Conservation (phyloP, 2,797 vertebrate genomes). For the Cetoscarus ocellatus region DNA sequence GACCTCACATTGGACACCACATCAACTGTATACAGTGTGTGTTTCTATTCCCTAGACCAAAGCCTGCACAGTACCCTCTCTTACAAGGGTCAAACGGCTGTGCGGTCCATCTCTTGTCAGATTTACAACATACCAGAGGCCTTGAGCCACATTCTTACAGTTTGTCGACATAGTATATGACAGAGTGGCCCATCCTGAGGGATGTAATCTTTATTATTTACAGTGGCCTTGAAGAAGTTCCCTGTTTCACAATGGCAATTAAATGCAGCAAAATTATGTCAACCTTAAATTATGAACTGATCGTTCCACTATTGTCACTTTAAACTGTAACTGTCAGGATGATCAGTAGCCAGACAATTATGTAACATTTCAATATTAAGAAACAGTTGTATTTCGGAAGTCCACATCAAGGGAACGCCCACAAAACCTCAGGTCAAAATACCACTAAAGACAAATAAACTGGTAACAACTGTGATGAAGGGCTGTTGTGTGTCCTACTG, state of each 20-base stretch:
- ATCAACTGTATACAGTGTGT: slow-evolving; percentile 55
- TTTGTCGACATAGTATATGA: slow-evolving; percentile 47
- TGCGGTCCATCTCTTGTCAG: slow-evolving; percentile 57
- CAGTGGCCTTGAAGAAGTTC: slow-evolving; percentile 52
- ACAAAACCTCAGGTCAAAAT: too few species aligned
- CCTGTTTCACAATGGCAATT: slow-evolving; percentile 37
- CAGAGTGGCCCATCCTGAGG: slow-evolving; percentile 35
- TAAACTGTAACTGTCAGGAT: slow-evolving; percentile 24
- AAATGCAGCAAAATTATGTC: slow-evolving; percentile 27
- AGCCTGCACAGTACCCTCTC: slow-evolving; percentile 54
- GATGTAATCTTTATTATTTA: slow-evolving; percentile 42
- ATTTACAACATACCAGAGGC: slow-evolving; percentile 70
- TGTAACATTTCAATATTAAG: too few species aligned
- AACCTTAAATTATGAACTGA: slow-evolving; percentile 18
- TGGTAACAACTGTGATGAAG: too few species aligned
- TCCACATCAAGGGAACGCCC: too few species aligned
- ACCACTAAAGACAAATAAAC: too few species aligned
- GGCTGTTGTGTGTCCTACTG: too few species aligned
- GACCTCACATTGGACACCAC: slow-evolving; percentile 50
- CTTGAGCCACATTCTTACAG: slow-evolving; percentile 67
- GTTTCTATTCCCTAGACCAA: slow-evolving; percentile 59
- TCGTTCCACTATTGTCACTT: slow-evolving; percentile 21
- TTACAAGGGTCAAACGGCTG: slow-evolving; percentile 70
- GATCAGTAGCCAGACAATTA: too few species aligned
- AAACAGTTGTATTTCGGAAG: too few species aligned